phyloP scores from a whole-genome alignment of 2,113 vertebrate genomes.

The Caretta caretta region DNA sequence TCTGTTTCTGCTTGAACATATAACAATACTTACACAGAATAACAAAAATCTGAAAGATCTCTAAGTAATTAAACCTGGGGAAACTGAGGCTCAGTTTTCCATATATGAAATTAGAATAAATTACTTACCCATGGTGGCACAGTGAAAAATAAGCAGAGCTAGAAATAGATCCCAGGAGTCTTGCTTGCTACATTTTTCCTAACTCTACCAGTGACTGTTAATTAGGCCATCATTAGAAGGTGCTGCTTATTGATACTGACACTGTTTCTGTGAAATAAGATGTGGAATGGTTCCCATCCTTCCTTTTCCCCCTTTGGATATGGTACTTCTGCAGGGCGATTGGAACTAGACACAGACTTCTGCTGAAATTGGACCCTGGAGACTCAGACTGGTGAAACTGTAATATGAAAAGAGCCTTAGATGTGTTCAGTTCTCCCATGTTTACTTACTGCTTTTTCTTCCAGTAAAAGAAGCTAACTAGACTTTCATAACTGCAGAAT shows the following conservation, averaged over 20 bases:
- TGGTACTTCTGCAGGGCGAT: slow-evolving; percentile 4
- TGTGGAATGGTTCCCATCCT: background rate
- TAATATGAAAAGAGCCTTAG: background rate
- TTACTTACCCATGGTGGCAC: background rate
- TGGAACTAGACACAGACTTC: background rate
- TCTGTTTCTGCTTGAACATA: background rate
- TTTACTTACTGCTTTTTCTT: slow-evolving; percentile 17
- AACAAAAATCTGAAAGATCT: background rate
- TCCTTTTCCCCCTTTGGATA: background rate
- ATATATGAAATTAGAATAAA: background rate
- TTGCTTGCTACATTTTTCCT: background rate
- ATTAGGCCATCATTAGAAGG: background rate
- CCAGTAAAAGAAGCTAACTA: background rate
- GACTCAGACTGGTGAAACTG: slow-evolving; percentile 18
- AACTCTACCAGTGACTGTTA: background rate
- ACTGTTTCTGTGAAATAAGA: background rate
- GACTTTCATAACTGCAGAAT: slow-evolving; percentile 8
- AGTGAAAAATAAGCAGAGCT: background rate
- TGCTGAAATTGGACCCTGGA: background rate
- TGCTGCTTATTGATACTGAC: background rate
- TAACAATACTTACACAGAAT: background rate
- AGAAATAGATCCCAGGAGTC: background rate
- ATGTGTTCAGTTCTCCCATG: slow-evolving; percentile 28
- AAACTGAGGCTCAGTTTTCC: background rate
- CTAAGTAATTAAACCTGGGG: background rate